phyloP scores from a whole-genome alignment of 2,888 invertebrate species.

The Heterodera filipjevi region DNA sequence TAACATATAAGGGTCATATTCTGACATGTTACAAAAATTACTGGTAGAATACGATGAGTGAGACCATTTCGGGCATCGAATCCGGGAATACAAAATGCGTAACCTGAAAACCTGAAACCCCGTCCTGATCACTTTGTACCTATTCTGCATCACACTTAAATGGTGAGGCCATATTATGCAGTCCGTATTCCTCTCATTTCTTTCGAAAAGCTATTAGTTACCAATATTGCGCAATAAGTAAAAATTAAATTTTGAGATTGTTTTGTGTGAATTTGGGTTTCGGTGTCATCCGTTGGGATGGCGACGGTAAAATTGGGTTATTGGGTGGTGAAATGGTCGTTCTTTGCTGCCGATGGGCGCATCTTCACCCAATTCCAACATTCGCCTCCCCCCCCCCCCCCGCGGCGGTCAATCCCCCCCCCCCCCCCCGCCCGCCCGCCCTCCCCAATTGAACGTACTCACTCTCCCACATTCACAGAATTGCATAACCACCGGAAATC shows the following conservation, averaged over 20 bases:
- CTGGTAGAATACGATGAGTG: too few species aligned
- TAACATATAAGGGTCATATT: too few species aligned
- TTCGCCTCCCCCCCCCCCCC: background rate
- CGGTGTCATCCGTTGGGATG: slow-evolving; percentile 4
- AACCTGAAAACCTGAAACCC: too few species aligned
- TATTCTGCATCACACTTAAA: too few species aligned
- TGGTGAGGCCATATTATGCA: too few species aligned
- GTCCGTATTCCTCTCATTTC: too few species aligned
- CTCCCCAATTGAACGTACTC: background rate
- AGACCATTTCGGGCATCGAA: too few species aligned
- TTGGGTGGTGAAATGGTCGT: background rate
- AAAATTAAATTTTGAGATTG: background rate
- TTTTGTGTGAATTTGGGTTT: background rate
- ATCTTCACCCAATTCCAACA: background rate
- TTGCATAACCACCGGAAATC: background rate
- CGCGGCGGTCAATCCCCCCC: background rate
- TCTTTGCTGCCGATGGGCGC: background rate
- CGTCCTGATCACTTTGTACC: too few species aligned
- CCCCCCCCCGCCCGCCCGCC: background rate
- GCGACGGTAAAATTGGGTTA: background rate
- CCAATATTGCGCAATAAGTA: background rate
- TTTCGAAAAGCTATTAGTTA: background rate
- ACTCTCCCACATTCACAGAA: background rate
- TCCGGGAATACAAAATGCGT: too few species aligned
- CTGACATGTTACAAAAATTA: too few species aligned